A percentile compares a stretch with the other conserved stretches of the same genome.
phyloP scores from a whole-genome alignment of 2,113 vertebrate species.

The Gracilinanus agilis region DNA sequence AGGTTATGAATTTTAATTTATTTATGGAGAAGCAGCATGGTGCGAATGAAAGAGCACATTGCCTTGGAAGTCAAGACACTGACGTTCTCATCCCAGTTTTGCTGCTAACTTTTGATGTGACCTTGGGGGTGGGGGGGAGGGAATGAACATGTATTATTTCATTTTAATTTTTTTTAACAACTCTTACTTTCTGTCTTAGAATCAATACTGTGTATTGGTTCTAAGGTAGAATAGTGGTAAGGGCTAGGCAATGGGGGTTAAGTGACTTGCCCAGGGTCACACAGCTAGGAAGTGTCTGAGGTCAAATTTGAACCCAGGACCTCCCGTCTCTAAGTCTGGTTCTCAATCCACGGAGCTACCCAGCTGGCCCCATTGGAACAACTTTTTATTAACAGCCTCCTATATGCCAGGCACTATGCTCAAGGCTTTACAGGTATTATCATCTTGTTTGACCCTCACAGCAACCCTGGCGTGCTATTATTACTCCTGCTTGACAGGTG shows the following conservation, averaged over 20 bases:
- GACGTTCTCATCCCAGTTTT: not conserved
- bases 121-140: not conserved
- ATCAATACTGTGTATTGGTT: no score
- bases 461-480: not conserved
- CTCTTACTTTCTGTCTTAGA: no score
- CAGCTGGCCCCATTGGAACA: no score
- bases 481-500: not conserved
- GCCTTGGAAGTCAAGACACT: not conserved
- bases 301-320: no score
- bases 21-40: slow-evolving; percentile 4
- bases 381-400: not conserved
- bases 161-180: no score
- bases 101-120: not conserved
- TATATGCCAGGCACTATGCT: not conserved
- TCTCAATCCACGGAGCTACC: no score
- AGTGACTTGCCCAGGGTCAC: no score
- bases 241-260: no score
- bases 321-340: no score
- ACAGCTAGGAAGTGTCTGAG: no score
- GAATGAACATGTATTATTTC: not conserved
- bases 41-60: not conserved
- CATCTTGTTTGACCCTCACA: not conserved
- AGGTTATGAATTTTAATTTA: not conserved
- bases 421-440: not conserved
- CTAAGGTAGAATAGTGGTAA: no score